Percentiles rank a stretch among this genome's conserved stretches.
Conservation (phyloP, 2,888 invertebrate species). For the Macrophya annulata region DNA sequence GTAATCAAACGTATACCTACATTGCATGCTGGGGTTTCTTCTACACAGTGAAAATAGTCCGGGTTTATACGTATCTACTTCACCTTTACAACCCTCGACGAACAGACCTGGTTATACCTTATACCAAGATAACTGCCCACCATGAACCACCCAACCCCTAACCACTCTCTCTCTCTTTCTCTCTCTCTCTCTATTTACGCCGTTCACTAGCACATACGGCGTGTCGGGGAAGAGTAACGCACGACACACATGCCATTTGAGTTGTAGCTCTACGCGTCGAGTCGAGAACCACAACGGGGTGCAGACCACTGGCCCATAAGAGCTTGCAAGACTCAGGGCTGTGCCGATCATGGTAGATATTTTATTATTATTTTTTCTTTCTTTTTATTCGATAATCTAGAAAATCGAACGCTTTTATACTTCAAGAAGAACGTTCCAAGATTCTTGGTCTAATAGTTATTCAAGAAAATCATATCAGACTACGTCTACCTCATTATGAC, state of each 20-base stretch:
- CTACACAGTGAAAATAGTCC: background rate
- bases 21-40: background rate
- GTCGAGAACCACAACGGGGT: conserved; percentile 18
- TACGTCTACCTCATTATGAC: background rate
- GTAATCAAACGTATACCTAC: conserved; percentile 51
- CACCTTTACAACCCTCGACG: conserved; percentile 6
- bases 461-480: background rate
- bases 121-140: conserved; percentile 42
- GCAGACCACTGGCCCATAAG: conserved; percentile 1
- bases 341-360: background rate
- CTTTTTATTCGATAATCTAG: background rate
- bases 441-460: background rate
- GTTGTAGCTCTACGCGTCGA: conserved; percentile 57
- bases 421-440: too few relatives aligned
- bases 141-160: background rate
- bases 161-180: conserved; percentile 1
- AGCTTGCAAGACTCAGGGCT: background rate
- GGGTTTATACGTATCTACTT: background rate
- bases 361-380: background rate
- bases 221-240: conserved; percentile 67
- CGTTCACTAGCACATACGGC: conserved; percentile 44
- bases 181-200: conserved; percentile 43
- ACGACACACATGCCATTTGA: conserved; percentile 69
- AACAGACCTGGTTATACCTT: conserved; percentile 25
- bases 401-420: too few relatives aligned